Conservation (phyloP, 2,888 invertebrate genomes). For the Eristalinus aeneus region DNA sequence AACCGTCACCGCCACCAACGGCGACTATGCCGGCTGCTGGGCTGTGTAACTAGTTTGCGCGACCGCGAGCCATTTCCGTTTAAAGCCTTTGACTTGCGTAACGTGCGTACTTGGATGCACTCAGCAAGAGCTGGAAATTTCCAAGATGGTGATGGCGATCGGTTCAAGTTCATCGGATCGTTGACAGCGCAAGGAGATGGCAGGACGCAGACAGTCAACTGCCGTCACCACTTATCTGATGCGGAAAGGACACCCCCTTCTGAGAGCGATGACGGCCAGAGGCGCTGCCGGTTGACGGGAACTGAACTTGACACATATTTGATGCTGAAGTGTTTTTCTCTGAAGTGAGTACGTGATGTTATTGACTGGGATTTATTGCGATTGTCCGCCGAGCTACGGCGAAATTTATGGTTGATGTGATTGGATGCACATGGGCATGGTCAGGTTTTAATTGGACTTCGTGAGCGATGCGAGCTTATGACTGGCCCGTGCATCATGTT, state of each 20-base stretch:
- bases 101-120: constrained; percentile 13
- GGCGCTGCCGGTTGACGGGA: constrained; percentile 14
- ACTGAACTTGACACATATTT: constrained; percentile 58
- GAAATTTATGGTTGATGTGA: constrained; percentile 15
- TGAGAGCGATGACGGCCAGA: constrained; percentile 13
- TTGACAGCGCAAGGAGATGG: constrained; percentile 21
- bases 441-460: not conserved
- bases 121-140: not conserved
- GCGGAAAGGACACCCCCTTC: constrained; percentile 38
- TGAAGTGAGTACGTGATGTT: constrained; percentile 33
- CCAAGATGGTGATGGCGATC: not conserved
- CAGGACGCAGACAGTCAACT: no score
- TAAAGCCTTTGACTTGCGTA: constrained; percentile 28
- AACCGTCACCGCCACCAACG: not conserved
- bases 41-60: not conserved
- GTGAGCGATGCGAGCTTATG: not conserved
- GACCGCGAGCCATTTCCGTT: constrained; percentile 42
- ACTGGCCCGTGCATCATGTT: not conserved
- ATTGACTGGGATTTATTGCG: constrained; percentile 25
- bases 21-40: not conserved
- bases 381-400: constrained; percentile 13
- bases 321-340: not conserved
- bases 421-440: constrained; percentile 28
- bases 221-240: constrained; percentile 8
- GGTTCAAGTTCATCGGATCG: constrained; percentile 28